Base-by-base conservation (phyloP, 2,888 invertebrate genomes). In the Megaustenia siamemsis region DNA sequence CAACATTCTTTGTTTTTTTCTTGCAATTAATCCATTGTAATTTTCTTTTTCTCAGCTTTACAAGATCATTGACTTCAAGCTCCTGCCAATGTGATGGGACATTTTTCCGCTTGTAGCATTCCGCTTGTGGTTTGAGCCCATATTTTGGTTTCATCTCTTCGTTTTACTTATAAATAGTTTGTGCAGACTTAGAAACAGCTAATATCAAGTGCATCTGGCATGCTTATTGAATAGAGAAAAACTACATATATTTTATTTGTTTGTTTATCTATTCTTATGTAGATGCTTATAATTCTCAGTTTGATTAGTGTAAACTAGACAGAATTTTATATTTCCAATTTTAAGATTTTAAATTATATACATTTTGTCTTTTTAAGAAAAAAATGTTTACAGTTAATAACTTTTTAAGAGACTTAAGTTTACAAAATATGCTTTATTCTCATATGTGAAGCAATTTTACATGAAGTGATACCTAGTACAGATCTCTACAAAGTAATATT, bases 81-180 rank as follows among this genome's bases (percentile, higher is more conserved):
- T 38, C 40, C 66, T 75, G 69, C 63, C 77, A 53, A 28, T 63
- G 21, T 53, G 49, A 68, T 35, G 32, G 68, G 71, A 68, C 45
- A 45, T 43, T 53, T 83, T 71, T 71, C 83, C 80, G 80, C 75
- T 73, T 78, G 28, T 80, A 66, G 84, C 84, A 84, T 84, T 84
- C 84, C 84, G 80, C 84, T 84, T 73, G 10, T 38, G 80, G 84
- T 80, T 80, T 78, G 77, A 71, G 83, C 69, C 77, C 24, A 32
- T 40, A 60, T 77, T 77, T 63, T 49, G 49, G 49, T 82, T 15
- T 63, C 53, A 82, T 71, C 18, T 69, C 10, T 80, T 49, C 8
- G 32, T 45, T 40, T 45, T 71, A n/a, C 40, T n/a, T 28, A 40
- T 45, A 43, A 45, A n/a, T 71, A 43, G 24, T 45, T 43, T 45